A percentile compares a stretch with the other conserved stretches of the same genome.
These are phyloP conservation scores for Crotalus tigris DNA, from an alignment of 2,113 vertebrate species.

Conservation along the genomic window DNA sequence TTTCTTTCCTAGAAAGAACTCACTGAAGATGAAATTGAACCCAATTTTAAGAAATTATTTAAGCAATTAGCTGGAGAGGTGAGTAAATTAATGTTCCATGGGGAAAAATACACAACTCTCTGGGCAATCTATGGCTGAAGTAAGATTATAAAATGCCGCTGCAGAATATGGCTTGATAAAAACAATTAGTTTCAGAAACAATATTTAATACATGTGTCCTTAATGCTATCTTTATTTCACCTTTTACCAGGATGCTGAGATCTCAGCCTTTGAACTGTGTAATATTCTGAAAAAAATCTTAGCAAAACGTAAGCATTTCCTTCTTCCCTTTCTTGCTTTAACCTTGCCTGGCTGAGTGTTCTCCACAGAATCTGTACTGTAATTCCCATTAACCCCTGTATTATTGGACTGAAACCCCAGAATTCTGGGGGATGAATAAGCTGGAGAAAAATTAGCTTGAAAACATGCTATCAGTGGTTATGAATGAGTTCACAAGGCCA, in stretches of 20 bases:
- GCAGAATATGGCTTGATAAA: not conserved
- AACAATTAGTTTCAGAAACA: rapidly evolving
- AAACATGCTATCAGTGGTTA: not conserved
- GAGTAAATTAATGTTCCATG: constrained; percentile 35
- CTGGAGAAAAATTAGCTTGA: not conserved
- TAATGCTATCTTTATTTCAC: not conserved
- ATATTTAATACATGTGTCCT: not conserved
- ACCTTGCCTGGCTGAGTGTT: rapidly evolving
- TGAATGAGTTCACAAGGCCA: not conserved
- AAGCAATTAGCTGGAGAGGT: constrained; percentile 74
- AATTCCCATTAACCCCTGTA: not conserved
- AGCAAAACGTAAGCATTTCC: constrained; percentile 70
- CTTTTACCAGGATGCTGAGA: constrained; percentile 72
- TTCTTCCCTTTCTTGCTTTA: not conserved
- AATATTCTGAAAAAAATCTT: constrained; percentile 74
- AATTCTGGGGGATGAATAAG: not conserved
- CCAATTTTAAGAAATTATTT: constrained; percentile 72
- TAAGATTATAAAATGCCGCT: not conserved
- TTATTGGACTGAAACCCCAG: not conserved
- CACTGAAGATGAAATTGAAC: constrained; percentile 70
- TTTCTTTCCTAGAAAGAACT: constrained; percentile 51
- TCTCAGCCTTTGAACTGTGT: constrained; percentile 74
- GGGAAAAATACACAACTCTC: not conserved
- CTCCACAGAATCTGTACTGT: not conserved
- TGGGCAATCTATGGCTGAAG: not conserved